Evolutionary conservation across 2,797 vertebrate species (phyloP).

Genomic region (Lerista edwardsae): DNA sequence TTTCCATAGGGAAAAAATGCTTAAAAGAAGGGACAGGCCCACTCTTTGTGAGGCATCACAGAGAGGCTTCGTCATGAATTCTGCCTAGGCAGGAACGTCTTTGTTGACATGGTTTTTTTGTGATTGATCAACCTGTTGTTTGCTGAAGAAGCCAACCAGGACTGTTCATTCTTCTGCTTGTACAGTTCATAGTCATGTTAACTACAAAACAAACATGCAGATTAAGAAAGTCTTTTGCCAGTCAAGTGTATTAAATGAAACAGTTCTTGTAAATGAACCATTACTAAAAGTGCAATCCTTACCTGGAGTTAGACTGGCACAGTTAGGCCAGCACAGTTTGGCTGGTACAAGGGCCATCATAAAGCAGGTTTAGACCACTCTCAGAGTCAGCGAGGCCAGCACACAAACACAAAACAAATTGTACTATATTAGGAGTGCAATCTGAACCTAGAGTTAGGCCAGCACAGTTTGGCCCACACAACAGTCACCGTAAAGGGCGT

Average conservation of each 20-base stretch:
- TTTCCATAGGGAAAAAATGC: accelerated
- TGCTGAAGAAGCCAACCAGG: background rate
- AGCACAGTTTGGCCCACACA: too few relatives aligned
- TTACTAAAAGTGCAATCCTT: too few relatives aligned
- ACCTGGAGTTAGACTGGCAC: too few relatives aligned
- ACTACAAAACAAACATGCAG: background rate
- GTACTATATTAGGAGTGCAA: too few relatives aligned
- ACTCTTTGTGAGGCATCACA: background rate
- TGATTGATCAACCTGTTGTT: background rate
- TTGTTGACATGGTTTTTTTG: background rate
- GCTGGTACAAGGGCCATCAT: too few relatives aligned
- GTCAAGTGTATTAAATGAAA: background rate
- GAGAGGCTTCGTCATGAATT: background rate
- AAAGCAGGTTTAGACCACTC: too few relatives aligned
- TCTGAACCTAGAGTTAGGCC: too few relatives aligned
- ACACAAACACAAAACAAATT: too few relatives aligned
- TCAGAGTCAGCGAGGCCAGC: too few relatives aligned
- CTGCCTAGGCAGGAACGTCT: background rate
- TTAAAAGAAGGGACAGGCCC: background rate
- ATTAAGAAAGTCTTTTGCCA: background rate
- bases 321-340: too few relatives aligned
- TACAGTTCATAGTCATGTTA: background rate
- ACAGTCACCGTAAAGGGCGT: too few relatives aligned
- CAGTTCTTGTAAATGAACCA: background rate
- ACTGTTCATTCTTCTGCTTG: background rate